Percentiles rank a stretch among this genome's conserved stretches.
These are phyloP conservation scores for Molossus molossus DNA, from an alignment of 2,797 vertebrate species.

Conservation along the genomic window DNA sequence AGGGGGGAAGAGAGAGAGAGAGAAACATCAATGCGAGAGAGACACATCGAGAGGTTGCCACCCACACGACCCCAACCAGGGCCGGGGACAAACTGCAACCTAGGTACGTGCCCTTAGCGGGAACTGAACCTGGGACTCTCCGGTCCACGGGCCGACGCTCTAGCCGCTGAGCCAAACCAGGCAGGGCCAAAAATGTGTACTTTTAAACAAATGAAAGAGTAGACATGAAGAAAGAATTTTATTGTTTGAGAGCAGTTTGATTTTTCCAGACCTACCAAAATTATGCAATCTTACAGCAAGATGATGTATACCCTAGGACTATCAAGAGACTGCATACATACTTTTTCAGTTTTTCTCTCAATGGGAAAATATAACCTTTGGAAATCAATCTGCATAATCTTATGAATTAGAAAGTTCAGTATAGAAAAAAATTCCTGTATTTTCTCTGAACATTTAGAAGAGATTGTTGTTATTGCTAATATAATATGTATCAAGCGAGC, in stretches of 20 bases:
- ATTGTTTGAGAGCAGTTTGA: background rate
- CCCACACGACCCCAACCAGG: too few relatives aligned
- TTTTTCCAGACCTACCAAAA: background rate
- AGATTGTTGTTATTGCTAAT: background rate
- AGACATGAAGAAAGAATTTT: background rate
- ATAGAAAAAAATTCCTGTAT: background rate
- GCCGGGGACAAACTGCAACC: too few relatives aligned
- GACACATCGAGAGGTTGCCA: too few relatives aligned
- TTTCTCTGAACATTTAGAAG: slow-evolving; percentile 25
- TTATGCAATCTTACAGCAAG: background rate
- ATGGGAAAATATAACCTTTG: background rate
- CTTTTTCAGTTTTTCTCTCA: background rate
- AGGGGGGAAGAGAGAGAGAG: too few relatives aligned
- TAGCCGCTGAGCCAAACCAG: too few relatives aligned
- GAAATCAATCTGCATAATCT: background rate
- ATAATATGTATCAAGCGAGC: background rate
- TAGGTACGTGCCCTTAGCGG: too few relatives aligned
- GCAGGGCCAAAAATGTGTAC: background rate
- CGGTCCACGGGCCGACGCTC: too few relatives aligned
- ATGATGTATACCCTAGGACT: background rate
- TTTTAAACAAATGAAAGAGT: slow-evolving; percentile 31
- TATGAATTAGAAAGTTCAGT: background rate
- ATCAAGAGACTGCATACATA: background rate
- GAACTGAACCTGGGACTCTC: too few relatives aligned
- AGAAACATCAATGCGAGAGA: too few relatives aligned